Conservation (phyloP, 2,113 vertebrate genomes). For the Boleophthalmus pectinirostris region DNA sequence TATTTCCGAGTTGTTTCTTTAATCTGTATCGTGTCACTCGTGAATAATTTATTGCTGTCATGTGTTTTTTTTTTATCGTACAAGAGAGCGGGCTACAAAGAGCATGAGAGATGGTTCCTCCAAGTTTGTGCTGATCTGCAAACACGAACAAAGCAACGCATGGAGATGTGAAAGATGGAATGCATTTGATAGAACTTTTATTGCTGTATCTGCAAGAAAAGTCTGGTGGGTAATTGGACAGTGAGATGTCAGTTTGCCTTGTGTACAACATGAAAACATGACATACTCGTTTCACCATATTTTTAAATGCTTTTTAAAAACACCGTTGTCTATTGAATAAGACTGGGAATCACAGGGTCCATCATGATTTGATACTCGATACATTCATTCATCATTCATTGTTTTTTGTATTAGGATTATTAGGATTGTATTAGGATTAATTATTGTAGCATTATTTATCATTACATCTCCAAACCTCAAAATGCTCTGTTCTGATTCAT, state of each 20-base stretch:
- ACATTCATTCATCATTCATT: not conserved
- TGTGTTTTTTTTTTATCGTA: slow-evolving; percentile 18
- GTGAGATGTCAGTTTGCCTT: not conserved
- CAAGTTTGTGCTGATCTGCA: not conserved
- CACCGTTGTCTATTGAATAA: no score
- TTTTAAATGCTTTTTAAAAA: no score
- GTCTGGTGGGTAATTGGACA: not conserved
- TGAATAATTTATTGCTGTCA: slow-evolving; percentile 10
- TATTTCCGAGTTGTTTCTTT: not conserved
- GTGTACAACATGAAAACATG: not conserved
- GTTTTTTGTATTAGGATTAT: not conserved
- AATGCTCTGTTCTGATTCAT: no score
- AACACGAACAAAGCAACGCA: not conserved
- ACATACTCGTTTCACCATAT: no score
- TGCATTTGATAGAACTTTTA: not conserved
- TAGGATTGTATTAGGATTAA: not conserved
- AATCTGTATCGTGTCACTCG: not conserved
- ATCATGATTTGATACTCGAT: no score
- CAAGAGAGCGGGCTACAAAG: slow-evolving; percentile 20
- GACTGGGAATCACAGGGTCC: no score
- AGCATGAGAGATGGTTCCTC: slow-evolving; percentile 13
- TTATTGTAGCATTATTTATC: not conserved
- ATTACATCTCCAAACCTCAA: no score
- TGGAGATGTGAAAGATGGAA: not conserved
- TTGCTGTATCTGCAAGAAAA: not conserved